Base-by-base conservation (phyloP, 2,113 vertebrate species). In the Xiphophorus couchianus region DNA sequence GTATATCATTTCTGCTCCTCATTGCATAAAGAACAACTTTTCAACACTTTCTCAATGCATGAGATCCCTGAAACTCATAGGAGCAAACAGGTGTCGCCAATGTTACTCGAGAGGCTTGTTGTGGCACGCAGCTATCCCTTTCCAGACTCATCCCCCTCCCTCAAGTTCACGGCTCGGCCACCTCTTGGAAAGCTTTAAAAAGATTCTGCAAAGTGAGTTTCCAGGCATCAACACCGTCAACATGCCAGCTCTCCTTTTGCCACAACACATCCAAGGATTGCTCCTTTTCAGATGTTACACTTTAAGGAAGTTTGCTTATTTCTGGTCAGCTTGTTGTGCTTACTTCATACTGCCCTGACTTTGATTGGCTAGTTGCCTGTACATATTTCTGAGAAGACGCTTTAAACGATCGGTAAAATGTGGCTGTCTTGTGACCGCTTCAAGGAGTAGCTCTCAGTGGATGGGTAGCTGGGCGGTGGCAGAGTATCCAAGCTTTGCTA, bases 101-200 rank as follows among this genome's bases (percentile, higher is more conserved):
- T 88, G 78, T 87, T 87, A 84, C 91, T 90, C 87, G 90, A 84
- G 74, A 73, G 85, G 81, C 84, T 85, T 89, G 88, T 86, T 80
- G 86, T 79, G 85, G 83, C 79, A 86, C 29, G 81, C 77, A 17
- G 37, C 76, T 48, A 9, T 63, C 58, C 69, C 75, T 29, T 71
- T 58, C 29, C 30, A 58, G 51, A 72, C 66, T 74, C 65, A 78
- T 75, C 79, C 61, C 68, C 62, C 1, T 19, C 67, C 68, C 27
- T 88, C 76, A 75, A 61, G 82, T 86, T 91, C 81, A 71, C 74
- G 71, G 76, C 67, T 79, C 66, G 73, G 58, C 74, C 62, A 71
- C 75, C 84, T 88, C 89, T 72, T 84, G 83, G 84, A 89, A 88
- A 80, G 81, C 84, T 89, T 90, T 88, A 89, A 90, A 92, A 93